Base-by-base conservation (phyloP, 1,140 invertebrate species). In the Drosophila ercepeae region DNA sequence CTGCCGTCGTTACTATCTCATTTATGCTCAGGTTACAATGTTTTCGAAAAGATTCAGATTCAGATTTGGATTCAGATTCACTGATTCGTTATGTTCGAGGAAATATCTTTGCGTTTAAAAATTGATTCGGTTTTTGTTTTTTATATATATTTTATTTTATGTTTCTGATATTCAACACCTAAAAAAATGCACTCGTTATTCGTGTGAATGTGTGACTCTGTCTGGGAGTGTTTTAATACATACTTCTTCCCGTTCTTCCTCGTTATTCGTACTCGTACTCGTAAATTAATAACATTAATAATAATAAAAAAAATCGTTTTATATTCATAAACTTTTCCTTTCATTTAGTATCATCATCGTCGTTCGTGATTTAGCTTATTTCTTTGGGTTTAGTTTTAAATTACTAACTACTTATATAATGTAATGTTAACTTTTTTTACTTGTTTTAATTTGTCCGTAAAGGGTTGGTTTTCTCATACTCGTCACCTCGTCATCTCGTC, bases 371-470 rank as follows among this genome's bases (percentile, higher is more conserved):
- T 75, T 73, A 45, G 70, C 59, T 76, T 75, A 51, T 49, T 45
- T 55, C 27, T 49, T 77, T 44, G 61, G 61, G 67, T 74, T 81
- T 86, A 69, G 76, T 88, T 79, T 86, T 82, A 69, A 90, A 88
- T 90, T 90, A 90, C 89, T 90, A 90, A 90, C 89, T 90, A 90
- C 89, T 90, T 90, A 90, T 90, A 90, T 77, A 90, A 90, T 90
- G 89, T 90, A 90, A 90, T 90, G 89, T 90, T 90, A 90, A 90
- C 89, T 90, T 90, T 77, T 90, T 90, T 90, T 90, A 89, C 89
- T 89, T 90, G 82, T 86, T 90, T 90, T 89, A 90, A 90, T 90
- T 90, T 90, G 89, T 90, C 83, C 83, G 68, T 89, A 72, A 89
- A 88, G 71, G 81, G 65, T 82, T 78, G 73, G 36, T 61, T 60